Conservation (phyloP, 2,888 invertebrate species). For the Arge pagana region DNA sequence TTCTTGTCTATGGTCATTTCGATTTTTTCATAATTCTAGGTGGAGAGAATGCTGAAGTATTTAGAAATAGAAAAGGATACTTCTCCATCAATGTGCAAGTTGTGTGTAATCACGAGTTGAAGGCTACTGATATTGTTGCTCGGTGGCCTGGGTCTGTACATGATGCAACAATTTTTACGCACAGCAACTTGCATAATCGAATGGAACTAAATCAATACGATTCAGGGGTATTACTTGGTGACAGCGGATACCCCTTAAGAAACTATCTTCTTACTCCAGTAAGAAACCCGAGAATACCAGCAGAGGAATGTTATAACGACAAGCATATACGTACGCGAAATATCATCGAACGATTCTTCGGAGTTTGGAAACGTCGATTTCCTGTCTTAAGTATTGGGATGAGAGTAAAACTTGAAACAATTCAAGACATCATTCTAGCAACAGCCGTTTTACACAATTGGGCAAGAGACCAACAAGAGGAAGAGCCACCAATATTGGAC, state of each 20-base stretch:
- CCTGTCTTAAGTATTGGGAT: neutral
- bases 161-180: slow-evolving; percentile 38
- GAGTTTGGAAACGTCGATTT: slow-evolving; percentile 23
- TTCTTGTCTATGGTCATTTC: no score
- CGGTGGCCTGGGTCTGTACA: slow-evolving; percentile 42
- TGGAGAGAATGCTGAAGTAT: slow-evolving; percentile 35
- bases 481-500: slow-evolving; percentile 10
- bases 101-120: slow-evolving; percentile 29
- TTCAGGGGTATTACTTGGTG: slow-evolving; percentile 34
- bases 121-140: slow-evolving; percentile 36
- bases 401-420: slow-evolving; percentile 27
- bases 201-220: slow-evolving; percentile 31
- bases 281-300: slow-evolving; percentile 26
- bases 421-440: slow-evolving; percentile 36
- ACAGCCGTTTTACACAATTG: slow-evolving; percentile 42
- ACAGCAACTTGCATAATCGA: slow-evolving; percentile 26
- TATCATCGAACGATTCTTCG: slow-evolving; percentile 35
- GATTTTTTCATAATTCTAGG: slow-evolving; percentile 24
- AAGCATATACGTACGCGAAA: slow-evolving; percentile 36
- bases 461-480: slow-evolving; percentile 24
- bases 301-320: slow-evolving; percentile 34
- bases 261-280: slow-evolving; percentile 37
- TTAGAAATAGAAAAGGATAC: slow-evolving; percentile 33
- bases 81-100: slow-evolving; percentile 40
- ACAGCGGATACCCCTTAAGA: slow-evolving; percentile 34